Base-by-base conservation (phyloP, 23 tunicate species). In the Pegea sp. region DNA sequence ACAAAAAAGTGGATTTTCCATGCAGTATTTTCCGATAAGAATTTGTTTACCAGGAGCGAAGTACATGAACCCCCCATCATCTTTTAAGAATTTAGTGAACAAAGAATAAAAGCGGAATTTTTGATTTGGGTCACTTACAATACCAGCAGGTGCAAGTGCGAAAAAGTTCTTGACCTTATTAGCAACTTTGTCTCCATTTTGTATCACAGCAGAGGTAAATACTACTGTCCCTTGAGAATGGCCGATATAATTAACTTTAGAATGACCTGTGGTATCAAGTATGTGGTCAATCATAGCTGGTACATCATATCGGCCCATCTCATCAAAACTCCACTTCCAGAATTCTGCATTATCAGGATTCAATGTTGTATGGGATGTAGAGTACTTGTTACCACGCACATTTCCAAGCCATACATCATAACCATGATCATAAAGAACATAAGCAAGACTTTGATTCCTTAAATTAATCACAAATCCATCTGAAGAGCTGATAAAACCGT, bases 401-500 rank as follows among this genome's bases (percentile, higher is more conserved):
- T 84, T 84, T 3, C 95, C 95, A 0, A 84, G 71, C 95, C 95
- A 84, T 29, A 84, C 95, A 67, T 84, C 95, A 74, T 48, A 84
- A 5, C 95, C 95, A 5, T 31, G 43, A 42, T 74, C 60, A 34
- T 69, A 64, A 0, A 84, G 68, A 34, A 84, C 70, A 50, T 59
- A 84, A 0, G 95, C 84, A 22, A 84, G 49, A 43, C 95, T 84
- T 58, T 84, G 78, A 49, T 84, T 74, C 0, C 74, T 26, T 0
- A 84, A 51, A 56, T 84, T 84, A 43, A 69, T 73, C 0, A 84
- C 50, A 57, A 63, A 84, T 46, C 71, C 64, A 52, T 84, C 95
- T 18, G 78, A 84, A 2, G 95, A 84, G 28, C 72, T 63, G 58
- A 84, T 38, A 49, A 84, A 51, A 4, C 95, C 95, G 60, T 84